Base-by-base conservation (phyloP, 2,113 vertebrate species). In the Eulemur rufifrons region DNA sequence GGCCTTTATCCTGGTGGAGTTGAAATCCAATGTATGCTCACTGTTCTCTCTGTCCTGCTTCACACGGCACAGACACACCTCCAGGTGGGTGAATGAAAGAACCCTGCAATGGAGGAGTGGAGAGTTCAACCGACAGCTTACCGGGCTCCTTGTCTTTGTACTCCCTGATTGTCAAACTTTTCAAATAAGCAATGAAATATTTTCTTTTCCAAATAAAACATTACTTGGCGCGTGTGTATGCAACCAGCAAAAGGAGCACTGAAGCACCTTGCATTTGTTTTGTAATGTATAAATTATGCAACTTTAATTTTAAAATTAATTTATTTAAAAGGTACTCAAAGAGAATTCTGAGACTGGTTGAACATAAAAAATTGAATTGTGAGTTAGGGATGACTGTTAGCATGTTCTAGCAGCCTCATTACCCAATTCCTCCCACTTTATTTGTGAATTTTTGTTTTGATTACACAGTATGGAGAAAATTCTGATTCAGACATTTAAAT, bases 301-400 rank as follows among this genome's bases (percentile, higher is more conserved):
- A 74, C 50, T 66, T 3, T 50, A 78, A 82, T 91, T 69, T 95
- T 90, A 63, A 93, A 61, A 80, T 37, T 89, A 88, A 37, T 88
- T 85, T 76, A 86, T 71, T 94, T 96, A 68, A 85, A 91, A 94
- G 47, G n/a, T 3, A 37, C 21, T 90, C 47, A 63, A 80, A 88
- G 42, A 84, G 52, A 92, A 96, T 94, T 85, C 45, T 17, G 45
- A 64, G 10, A 37, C 42, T 54, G 63, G 52, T 45, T 84, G 39
- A 54, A 89, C 52, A 64, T 52, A 91, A 69, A 90, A 64, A 52
- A 25, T 21, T 74, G 42, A 93, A 91, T 17, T 63, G 52, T 61
- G 47, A 47, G 45, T 66, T 88, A 81, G 37, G 25, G 32, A 69
- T 68, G 63, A 71, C 18, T 8, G 8, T 81, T 71, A 21, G 68